phyloP scores from a whole-genome alignment of 2,113 vertebrate genomes.

The Neofelis nebulosa region DNA sequence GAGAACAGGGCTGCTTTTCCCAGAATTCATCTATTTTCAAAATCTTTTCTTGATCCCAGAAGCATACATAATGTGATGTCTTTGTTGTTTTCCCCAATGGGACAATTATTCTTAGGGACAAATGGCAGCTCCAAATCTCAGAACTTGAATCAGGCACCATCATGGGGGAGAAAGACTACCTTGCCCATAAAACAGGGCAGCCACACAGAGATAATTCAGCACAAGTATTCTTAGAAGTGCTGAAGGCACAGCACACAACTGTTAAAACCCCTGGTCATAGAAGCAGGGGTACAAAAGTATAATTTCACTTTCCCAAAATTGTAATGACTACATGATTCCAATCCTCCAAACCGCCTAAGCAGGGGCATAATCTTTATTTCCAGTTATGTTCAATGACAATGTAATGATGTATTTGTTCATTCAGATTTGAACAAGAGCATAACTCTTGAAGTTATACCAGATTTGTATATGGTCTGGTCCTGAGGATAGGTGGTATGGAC shows the following conservation, averaged over 20 bases:
- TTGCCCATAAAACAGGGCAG: too few species aligned
- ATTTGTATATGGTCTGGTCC: neutral
- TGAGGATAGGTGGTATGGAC: too few species aligned
- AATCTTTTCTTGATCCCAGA: neutral
- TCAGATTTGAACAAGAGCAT: neutral
- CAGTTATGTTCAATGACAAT: neutral
- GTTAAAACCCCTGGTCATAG: neutral
- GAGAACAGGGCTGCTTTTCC: neutral
- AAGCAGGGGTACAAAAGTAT: neutral
- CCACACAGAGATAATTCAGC: neutral
- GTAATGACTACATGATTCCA: neutral
- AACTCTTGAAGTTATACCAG: neutral
- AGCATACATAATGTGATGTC: too few species aligned
- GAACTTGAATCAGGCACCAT: neutral
- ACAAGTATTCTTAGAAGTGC: neutral
- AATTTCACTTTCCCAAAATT: neutral
- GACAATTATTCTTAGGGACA: neutral
- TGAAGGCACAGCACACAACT: neutral
- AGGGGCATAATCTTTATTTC: neutral
- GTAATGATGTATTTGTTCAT: neutral
- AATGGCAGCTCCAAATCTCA: neutral
- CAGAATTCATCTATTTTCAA: neutral
- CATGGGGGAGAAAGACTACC: neutral
- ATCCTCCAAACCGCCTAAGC: neutral
- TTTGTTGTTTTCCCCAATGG: neutral